Base-by-base conservation (phyloP, 2,888 invertebrate genomes). In the Choristoneura rosaceana region DNA sequence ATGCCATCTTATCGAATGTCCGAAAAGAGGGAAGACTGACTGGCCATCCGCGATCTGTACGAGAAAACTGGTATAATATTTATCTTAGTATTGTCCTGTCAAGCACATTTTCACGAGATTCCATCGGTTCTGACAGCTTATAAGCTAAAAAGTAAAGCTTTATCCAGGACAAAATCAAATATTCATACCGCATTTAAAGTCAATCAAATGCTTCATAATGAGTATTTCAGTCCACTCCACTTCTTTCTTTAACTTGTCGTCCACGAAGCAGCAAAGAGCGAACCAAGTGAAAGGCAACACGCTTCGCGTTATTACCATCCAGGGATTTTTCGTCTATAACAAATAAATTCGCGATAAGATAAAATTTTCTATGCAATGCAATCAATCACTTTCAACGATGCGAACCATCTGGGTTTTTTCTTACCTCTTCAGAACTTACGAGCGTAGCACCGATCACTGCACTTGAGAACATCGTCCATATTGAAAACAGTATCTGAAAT, bases 391-490 rank as follows among this genome's bases (percentile, higher is more conserved):
- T 55, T 25, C 25, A 25, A 25, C 25, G 4, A 55, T 12, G 10
- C 55, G 0, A 17, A 10, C n/a, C 10, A 55, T 33, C 17, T 64
- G 4, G 3, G 38, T 38, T 25, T 45, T 71, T 61, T 45, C 45
- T 78, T 76, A 88, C 89, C 82, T 84, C 80, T 15, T 82, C 74
- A 62, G 81, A 79, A 17, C 80, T 79, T 34, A 88, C 79, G n/a
- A 87, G 68, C 12, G 89, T 86, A 25, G 86, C 77, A 12, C 86
- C 85, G 61, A 84, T 77, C 0, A 90, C 86, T 52, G 86, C 86
- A 75, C 83, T 86, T 8, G 86, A 86, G 77, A 90, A 90, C 84
- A 88, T 87, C 66, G 84, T 74, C 90, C 90, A 90, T 60, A 87
- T 84, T 10, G 79, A 81, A 12, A 88, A 65, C 34, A 87, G 67